Percentiles rank a stretch among this genome's conserved stretches.
Evolutionary conservation across 2,113 vertebrate genomes (phyloP).

Genomic region (Phylloscopus trochiloides): DNA sequence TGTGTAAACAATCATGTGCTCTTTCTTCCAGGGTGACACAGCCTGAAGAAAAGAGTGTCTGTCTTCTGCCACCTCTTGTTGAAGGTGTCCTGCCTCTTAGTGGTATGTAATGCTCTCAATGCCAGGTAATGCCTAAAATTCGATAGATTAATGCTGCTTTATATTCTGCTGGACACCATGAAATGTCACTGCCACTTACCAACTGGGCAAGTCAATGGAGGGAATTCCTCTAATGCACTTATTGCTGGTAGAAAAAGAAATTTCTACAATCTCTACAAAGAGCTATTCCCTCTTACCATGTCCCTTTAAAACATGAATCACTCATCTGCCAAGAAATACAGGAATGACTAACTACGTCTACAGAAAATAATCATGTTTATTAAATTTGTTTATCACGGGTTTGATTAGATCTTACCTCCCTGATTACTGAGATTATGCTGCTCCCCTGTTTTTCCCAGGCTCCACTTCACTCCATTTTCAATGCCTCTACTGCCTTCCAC

Average conservation of each 20-base stretch:
- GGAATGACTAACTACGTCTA: background rate
- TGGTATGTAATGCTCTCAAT: background rate
- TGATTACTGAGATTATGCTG: background rate
- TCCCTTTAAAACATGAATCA: background rate
- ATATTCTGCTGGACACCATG: background rate
- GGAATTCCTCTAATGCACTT: background rate
- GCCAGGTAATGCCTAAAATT: rapidly evolving
- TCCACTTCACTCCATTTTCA: background rate
- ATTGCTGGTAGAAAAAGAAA: background rate
- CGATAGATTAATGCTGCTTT: background rate
- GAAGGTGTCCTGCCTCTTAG: background rate
- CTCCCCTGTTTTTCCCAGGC: background rate
- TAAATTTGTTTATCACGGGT: background rate
- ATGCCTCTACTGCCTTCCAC: background rate
- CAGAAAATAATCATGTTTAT: background rate
- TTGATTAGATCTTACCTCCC: background rate
- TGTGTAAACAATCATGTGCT: background rate
- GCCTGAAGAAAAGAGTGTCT: background rate
- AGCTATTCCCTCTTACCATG: background rate
- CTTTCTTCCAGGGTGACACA: background rate
- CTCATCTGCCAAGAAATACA: background rate
- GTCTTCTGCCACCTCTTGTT: background rate
- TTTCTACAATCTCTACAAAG: background rate
- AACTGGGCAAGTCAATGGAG: background rate
- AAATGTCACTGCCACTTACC: background rate